phyloP scores from a whole-genome alignment of 2,797 vertebrate genomes.

The Spinus pinus region DNA sequence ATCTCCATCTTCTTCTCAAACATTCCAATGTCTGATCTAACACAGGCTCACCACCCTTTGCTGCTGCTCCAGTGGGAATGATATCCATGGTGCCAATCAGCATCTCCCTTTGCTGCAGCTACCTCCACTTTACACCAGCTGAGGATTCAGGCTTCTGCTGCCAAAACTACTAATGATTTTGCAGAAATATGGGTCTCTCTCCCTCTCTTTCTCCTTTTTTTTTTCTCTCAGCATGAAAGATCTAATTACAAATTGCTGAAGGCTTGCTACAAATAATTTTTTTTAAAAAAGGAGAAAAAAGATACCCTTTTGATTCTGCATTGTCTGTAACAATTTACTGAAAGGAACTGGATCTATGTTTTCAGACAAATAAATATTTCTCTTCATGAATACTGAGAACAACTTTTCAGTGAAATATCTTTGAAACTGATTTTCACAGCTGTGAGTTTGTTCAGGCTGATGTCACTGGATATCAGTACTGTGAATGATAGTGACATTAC shows the following conservation, averaged over 20 bases:
- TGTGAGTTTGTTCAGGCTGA: neutral
- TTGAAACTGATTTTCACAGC: constrained; percentile 13
- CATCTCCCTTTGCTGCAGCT: neutral
- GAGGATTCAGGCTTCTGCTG: constrained; percentile 23
- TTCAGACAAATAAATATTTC: constrained; percentile 17
- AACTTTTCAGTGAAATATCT: neutral
- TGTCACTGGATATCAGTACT: neutral
- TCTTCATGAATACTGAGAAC: neutral
- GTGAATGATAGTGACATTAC: neutral
- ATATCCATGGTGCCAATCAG: neutral
- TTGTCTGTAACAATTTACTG: constrained; percentile 21
- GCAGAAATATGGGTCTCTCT: neutral
- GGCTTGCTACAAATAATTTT: constrained; percentile 19
- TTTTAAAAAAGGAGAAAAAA: neutral
- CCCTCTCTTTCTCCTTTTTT: neutral
- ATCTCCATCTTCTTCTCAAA: neutral
- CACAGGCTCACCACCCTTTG: neutral
- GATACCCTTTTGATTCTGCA: neutral
- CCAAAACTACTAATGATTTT: constrained; percentile 32
- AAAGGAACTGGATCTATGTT: neutral
- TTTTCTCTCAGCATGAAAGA: constrained; percentile 4
- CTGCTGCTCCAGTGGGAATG: neutral
- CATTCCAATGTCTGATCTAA: neutral
- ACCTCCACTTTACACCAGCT: neutral
- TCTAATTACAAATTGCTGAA: constrained; percentile 61